Base-by-base conservation (phyloP, 2,797 vertebrate species). In the Enteromius argenteus region DNA sequence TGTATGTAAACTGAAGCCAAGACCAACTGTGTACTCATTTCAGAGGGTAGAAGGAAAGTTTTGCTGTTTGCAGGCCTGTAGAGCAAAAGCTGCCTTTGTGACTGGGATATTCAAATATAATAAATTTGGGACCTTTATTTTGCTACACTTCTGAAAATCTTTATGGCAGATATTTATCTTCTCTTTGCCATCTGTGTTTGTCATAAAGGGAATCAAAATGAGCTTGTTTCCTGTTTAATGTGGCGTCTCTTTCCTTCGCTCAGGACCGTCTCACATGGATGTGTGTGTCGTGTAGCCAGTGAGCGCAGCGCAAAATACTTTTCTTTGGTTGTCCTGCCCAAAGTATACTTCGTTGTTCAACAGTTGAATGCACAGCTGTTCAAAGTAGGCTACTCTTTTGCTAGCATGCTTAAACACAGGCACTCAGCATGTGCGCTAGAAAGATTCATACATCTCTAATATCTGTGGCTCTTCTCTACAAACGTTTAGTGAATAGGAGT, bases 11-110 rank as follows among this genome's bases (percentile, higher is more conserved):
- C 69, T 89, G 80, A 66, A 82, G 74, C 68, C 73, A 82, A 75
- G 80, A 71, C 68, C 23, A 85, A 83, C 79, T 84, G 80, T 91
- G 85, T 92, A 90, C 90, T 88, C 23, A 58, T 76, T 68, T 75
- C 79, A 79, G 3, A 37, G 49, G 80, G 85, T 42, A 84, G 62
- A 69, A 79, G 27, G 53, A 67, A 46, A 62, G 49, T 51, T 46
- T 88, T 68, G 60, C 80, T 85, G 21, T 56, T 79, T 84, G 83
- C 82, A 86, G 64, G 49, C 62, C 81, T 75, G 77, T 72, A 69
- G 76, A 75, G 58, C 35, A 73, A 85, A 75, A 81, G 64, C 78
- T 87, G 58, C 74, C 79, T 86, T 75, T 83, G 53, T 83, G 46
- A 85, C 73, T 78, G 77, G 86, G 73, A 87, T 84, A 67, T 85